Percentiles rank a stretch among this genome's conserved stretches.
Conservation (phyloP, 2,113 vertebrate species). For the Carettochelys insculpta region DNA sequence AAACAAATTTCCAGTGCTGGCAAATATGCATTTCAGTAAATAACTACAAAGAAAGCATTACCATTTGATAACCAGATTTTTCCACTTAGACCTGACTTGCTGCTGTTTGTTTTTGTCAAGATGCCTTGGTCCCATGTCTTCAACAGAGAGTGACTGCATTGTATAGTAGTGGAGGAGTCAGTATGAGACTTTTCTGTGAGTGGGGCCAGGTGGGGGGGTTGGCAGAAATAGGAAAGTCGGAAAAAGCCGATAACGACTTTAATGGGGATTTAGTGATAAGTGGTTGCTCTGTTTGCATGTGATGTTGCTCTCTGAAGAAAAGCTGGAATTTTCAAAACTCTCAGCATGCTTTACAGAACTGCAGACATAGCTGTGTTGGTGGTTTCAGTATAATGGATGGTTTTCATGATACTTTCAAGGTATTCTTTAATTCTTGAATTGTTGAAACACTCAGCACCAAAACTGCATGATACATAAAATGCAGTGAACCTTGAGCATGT, state of each 20-base stretch:
- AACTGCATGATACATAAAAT: constrained; percentile 40
- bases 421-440: constrained; percentile 48
- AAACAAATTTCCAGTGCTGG: background rate
- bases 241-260: background rate
- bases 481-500: background rate
- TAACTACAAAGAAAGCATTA: background rate
- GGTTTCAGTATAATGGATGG: constrained; percentile 27
- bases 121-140: background rate
- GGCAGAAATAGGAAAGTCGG: background rate
- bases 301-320: background rate
- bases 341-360: background rate
- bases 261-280: background rate
- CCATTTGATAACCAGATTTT: background rate
- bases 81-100: background rate
- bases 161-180: background rate
- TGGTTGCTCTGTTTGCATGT: background rate
- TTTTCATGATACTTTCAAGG: constrained; percentile 52
- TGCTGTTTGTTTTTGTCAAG: background rate
- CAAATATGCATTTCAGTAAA: background rate
- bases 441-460: constrained; percentile 42
- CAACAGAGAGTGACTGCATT: background rate
- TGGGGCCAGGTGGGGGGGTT: too few relatives aligned
- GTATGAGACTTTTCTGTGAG: too few relatives aligned
- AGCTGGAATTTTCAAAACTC: constrained; percentile 8
- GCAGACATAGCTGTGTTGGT: constrained; percentile 6